Percentiles rank a stretch among this genome's conserved stretches.
Evolutionary conservation across 2,888 invertebrate genomes (phyloP).

Genomic region (Lathronympha strigana): DNA sequence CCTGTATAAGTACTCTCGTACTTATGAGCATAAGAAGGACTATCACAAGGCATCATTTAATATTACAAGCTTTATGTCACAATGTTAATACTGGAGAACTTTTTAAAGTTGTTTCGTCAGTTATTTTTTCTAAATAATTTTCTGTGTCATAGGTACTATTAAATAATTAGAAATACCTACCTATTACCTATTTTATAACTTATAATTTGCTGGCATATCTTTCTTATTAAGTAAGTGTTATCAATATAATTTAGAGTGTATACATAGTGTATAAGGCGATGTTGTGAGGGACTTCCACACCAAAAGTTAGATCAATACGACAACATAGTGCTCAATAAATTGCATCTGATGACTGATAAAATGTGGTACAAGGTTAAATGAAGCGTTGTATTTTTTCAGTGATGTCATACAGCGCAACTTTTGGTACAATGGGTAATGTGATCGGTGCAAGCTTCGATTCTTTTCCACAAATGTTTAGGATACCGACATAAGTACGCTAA

Average conservation of each 20-base stretch:
- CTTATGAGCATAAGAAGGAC: too few species aligned
- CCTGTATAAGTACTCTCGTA: too few species aligned
- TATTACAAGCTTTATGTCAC: too few species aligned
- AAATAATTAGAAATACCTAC: background rate
- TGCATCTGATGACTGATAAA: constrained; percentile 5
- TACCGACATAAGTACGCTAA: too few species aligned
- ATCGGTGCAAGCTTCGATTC: background rate
- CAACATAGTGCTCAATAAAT: constrained; percentile 11
- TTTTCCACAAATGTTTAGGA: background rate
- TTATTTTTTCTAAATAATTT: too few species aligned
- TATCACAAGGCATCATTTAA: too few species aligned
- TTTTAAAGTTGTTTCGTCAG: too few species aligned
- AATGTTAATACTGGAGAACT: too few species aligned
- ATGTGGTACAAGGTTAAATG: constrained; percentile 3
- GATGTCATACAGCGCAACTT: background rate
- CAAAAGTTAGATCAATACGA: constrained; percentile 6
- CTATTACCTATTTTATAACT: constrained; percentile 1
- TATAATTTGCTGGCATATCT: constrained; percentile 21
- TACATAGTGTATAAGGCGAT: background rate
- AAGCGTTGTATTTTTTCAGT: background rate
- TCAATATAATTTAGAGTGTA: background rate
- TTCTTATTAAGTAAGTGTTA: background rate
- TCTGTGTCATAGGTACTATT: too few species aligned
- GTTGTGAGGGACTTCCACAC: background rate
- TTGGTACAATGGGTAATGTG: background rate